Base-by-base conservation (phyloP, 2,888 invertebrate species). In the Exocentrus adspersus region DNA sequence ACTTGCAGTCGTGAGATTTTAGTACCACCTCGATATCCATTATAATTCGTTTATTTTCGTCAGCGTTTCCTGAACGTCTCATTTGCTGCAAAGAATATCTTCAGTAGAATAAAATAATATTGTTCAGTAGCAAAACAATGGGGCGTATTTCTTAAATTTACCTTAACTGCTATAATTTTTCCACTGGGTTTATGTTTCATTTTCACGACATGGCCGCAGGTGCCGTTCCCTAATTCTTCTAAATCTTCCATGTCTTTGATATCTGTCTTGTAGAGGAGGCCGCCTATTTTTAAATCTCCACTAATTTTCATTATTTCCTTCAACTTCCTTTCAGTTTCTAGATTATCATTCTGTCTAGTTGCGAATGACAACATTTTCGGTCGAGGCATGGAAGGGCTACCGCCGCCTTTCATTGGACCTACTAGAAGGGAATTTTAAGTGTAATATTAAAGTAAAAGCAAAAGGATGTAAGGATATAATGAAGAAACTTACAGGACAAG, bases 11-110 rank as follows among this genome's bases (percentile, higher is more conserved):
- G 78, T 97, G 95, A 17, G 97, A 97, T 72, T 97, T 93, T n/a
- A 97, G 88, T 61, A 99, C 97, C 50, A 99, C 98, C 83, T 98
- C 97, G 70, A 99, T 87, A 84, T 99, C 99, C 97, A 98, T 98
- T 57, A 98, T 92, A 72, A 99, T 98, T 70, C 99, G 88, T 83
- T 98, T 98, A 72, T 96, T 98, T 83, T 98, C 98, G 81, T 98
- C 98, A 0, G 90, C 89, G 82, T 98, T 98, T 14, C 97, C 96
- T 0, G 98, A 97, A 48, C 98, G 89, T 67, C 98, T 88, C 98
- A 99, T 98, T 91, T 96, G 95, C 89, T 92, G 80, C n/a, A n/a
- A n/a, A n/a, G n/a, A n/a, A n/a, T n/a, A n/a, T n/a, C n/a, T n/a
- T n/a, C n/a, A n/a, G n/a, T n/a, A n/a, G n/a, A n/a, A n/a, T n/a